These are phyloP conservation scores for Furcula furcula DNA, from an alignment of 2,888 invertebrate species.

Conservation along the genomic window DNA sequence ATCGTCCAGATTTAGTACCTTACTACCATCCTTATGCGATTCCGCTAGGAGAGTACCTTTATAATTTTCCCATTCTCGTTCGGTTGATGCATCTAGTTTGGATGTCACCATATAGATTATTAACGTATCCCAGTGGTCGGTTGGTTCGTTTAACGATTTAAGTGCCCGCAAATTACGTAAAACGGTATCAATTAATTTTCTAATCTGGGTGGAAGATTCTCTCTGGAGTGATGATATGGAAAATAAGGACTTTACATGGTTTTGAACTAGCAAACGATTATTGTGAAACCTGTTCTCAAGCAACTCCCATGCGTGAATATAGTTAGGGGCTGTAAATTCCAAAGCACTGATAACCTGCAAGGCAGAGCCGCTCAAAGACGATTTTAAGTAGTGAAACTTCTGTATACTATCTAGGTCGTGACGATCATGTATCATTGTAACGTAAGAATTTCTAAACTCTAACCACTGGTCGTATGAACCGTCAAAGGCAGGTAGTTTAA, in stretches of 20 bases:
- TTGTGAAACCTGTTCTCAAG: too few relatives aligned
- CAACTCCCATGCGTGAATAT: too few relatives aligned
- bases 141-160: not conserved
- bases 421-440: too few relatives aligned
- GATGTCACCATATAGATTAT: conserved; percentile 1
- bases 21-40: not conserved
- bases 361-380: not conserved
- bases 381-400: conserved; percentile 1
- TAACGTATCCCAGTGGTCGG: conserved; percentile 2
- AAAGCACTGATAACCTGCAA: not conserved
- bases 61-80: conserved; percentile 3
- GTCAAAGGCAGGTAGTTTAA: too few relatives aligned
- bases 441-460: too few relatives aligned
- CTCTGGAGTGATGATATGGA: too few relatives aligned
- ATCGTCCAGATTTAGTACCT: not conserved
- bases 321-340: too few relatives aligned
- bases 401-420: too few relatives aligned
- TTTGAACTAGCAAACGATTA: too few relatives aligned
- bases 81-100: not conserved
- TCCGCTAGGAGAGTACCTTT: not conserved
- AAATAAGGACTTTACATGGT: too few relatives aligned
- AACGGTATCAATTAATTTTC: conserved; percentile 1
- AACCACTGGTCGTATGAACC: too few relatives aligned
- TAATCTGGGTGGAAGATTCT: not conserved
- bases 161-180: conserved; percentile 1